Conservation (phyloP, 2,797 vertebrate species). For the Lacerta agilis region DNA sequence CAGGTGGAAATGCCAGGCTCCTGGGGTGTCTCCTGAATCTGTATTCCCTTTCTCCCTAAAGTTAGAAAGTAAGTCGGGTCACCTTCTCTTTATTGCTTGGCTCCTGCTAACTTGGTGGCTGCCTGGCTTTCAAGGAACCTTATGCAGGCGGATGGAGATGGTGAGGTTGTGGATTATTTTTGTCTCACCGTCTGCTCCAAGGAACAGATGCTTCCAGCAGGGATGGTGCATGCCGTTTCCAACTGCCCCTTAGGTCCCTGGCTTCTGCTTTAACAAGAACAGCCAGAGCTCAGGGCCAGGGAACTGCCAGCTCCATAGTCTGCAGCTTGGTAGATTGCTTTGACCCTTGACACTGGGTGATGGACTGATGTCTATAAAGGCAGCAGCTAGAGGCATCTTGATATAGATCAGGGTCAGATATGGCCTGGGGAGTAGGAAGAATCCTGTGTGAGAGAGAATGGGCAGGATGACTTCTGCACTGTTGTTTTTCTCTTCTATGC, state of each 20-base stretch:
- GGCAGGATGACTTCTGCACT: background rate
- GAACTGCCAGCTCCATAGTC: background rate
- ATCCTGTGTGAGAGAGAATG: background rate
- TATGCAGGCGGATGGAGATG: background rate
- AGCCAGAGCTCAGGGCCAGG: background rate
- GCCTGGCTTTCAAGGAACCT: constrained; percentile 15
- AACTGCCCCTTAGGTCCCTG: constrained; percentile 29
- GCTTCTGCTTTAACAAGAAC: constrained; percentile 14
- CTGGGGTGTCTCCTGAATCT: background rate
- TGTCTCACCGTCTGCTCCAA: constrained; percentile 32
- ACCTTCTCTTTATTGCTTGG: background rate
- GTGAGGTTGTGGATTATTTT: constrained; percentile 37
- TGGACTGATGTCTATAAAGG: background rate
- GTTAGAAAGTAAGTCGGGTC: background rate
- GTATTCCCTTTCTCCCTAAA: background rate
- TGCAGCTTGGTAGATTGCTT: background rate
- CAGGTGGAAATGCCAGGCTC: constrained; percentile 21
- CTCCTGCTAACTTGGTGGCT: background rate
- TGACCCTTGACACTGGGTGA: background rate
- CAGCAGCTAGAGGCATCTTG: background rate
- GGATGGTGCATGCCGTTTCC: background rate
- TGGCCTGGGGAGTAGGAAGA: constrained; percentile 31
- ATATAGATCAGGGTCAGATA: background rate
- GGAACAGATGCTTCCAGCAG: constrained; percentile 18
- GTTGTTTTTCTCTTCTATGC: background rate